These are phyloP conservation scores for Brenthis hecate DNA, from an alignment of 2,888 invertebrate species.

Conservation along the genomic window DNA sequence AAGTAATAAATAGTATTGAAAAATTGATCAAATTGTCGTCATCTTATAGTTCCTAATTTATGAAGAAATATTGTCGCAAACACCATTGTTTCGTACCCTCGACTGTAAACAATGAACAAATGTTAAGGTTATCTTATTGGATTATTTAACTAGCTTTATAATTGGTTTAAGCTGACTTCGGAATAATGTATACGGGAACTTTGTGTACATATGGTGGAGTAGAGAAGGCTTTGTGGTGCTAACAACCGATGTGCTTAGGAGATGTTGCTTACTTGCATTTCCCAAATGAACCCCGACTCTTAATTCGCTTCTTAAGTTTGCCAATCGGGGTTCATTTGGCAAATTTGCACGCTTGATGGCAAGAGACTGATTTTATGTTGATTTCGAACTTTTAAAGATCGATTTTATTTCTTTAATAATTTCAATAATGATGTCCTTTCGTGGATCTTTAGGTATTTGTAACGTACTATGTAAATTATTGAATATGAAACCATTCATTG, in stretches of 20 bases:
- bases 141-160: conserved; percentile 18
- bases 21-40: neutral
- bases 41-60: conserved; percentile 11
- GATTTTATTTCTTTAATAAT: conserved; percentile 62
- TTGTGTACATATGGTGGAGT: neutral
- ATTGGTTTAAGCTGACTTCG: conserved; percentile 2
- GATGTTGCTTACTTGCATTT: conserved; percentile 21
- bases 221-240: conserved; percentile 57
- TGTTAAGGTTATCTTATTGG: conserved; percentile 14
- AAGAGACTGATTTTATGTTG: conserved; percentile 55
- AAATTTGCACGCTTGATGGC: conserved; percentile 34
- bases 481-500: conserved; percentile 59
- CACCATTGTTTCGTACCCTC: conserved; percentile 2
- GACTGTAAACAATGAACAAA: conserved; percentile 7
- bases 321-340: conserved; percentile 18
- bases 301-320: too few relatives aligned
- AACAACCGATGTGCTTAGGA: conserved; percentile 52
- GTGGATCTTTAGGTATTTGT: conserved; percentile 64
- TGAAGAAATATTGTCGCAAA: neutral
- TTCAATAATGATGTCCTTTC: conserved; percentile 67
- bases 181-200: conserved; percentile 31
- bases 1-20: too few relatives aligned
- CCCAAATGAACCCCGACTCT: conserved; percentile 21
- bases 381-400: conserved; percentile 26
- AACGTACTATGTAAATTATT: conserved; percentile 62